These are phyloP conservation scores for Pseudonaja textilis DNA, from an alignment of 2,113 vertebrate genomes.

Conservation along the genomic window DNA sequence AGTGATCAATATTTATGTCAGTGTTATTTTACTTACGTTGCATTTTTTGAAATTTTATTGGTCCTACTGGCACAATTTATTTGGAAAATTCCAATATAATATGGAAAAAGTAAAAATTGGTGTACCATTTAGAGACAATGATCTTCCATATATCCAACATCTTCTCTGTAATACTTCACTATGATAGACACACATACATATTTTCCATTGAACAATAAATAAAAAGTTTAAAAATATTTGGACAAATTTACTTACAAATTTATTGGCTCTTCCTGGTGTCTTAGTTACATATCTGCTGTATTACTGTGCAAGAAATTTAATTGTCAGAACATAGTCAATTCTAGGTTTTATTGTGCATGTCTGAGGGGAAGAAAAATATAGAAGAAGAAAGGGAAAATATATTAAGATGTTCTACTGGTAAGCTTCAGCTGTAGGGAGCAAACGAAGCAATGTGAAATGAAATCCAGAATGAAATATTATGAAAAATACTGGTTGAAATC, in stretches of 20 bases:
- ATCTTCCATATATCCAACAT: neutral
- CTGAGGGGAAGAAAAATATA: slow-evolving; percentile 7
- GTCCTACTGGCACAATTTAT: neutral
- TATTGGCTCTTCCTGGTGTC: neutral
- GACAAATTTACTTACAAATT: neutral
- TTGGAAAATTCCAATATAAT: neutral
- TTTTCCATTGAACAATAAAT: neutral
- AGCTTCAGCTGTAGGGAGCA: neutral
- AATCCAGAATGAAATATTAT: slow-evolving; percentile 10
- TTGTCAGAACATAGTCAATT: slow-evolving; percentile 17
- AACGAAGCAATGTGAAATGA: slow-evolving; percentile 16
- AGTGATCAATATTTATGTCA: neutral
- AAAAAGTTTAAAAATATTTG: neutral
- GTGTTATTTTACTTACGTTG: neutral
- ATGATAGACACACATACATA: neutral
- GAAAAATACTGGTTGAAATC: neutral
- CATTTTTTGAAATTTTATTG: neutral
- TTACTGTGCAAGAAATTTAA: slow-evolving; percentile 8
- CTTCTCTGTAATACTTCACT: neutral
- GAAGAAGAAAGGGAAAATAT: slow-evolving; percentile 6
- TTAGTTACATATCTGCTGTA: slow-evolving; percentile 22
- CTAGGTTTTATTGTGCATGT: slow-evolving; percentile 16
- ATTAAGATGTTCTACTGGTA: neutral
- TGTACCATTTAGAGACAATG: neutral
- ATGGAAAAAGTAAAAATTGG: neutral